Conservation (phyloP, 2,888 invertebrate genomes). For the Hemaris fuciformis region DNA sequence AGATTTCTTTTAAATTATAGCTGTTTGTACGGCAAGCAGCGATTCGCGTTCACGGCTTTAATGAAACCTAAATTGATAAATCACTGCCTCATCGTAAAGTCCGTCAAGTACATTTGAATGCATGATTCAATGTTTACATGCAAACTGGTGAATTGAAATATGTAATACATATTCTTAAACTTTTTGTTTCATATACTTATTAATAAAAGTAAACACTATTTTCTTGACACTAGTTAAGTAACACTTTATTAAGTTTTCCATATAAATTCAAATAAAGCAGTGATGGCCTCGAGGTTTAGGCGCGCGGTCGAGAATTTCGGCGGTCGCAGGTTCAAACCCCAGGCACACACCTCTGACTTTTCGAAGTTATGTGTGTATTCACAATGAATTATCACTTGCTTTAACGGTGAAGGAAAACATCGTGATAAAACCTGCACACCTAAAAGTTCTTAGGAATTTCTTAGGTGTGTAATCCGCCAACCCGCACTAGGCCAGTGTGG, state of each 20-base stretch:
- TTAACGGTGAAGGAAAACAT: no score
- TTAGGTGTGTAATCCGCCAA: no score
- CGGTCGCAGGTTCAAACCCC: no score
- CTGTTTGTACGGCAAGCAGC: neutral
- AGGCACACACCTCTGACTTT: no score
- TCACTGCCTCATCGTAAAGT: neutral
- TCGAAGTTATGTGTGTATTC: no score
- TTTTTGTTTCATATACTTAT: neutral
- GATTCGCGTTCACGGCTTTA: neutral
- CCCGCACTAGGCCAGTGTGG: no score
- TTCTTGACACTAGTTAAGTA: neutral
- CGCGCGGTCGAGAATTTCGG: no score
- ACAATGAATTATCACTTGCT: no score
- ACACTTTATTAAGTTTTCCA: neutral
- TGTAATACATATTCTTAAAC: neutral
- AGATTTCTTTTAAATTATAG: neutral
- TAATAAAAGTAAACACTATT: neutral
- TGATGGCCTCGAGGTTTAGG: no score
- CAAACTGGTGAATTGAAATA: neutral
- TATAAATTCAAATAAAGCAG: no score
- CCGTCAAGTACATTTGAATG: neutral
- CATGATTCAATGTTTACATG: neutral
- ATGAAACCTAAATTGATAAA: neutral
- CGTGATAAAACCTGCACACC: no score
- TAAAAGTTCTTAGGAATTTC: no score